Evolutionary conservation across 2,113 vertebrate genomes (phyloP), one percentile per base, ranked within the genome.

Genomic region (Pelusios castaneus): DNA sequence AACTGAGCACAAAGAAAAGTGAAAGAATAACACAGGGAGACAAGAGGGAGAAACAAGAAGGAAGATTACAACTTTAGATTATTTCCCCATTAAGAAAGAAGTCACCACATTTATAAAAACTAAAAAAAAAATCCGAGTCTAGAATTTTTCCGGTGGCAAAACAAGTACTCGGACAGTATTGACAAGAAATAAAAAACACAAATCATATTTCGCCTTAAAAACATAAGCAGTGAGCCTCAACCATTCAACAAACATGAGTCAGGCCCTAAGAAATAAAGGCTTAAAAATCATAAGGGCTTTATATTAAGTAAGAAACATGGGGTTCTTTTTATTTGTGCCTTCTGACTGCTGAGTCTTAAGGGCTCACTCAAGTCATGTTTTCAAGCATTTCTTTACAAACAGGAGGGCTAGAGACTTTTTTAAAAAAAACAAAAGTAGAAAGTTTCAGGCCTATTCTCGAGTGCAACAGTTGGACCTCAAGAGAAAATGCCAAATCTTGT

Each of bases 321-420:
- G 12, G 70, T 31, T 13, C 82, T 83, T 17, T 5, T 56, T 82
- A 34, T 12, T 21, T 0, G 0, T 24, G 4, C 31, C 17, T 80
- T 29, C 38, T 25, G 3, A 70, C 75, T 88, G 58, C 55, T 2
- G 1, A 1, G 70, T 10, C 51, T 29, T 67, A 41, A 70, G 11
- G 49, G 70, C 41, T 78, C 38, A 8, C 29, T 86, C 6, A 41
- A 41, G 70, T 73, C 70, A 73, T 73, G 10, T 73, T 41, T 73
- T 41, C 38, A 41, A 73, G 10, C 38, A 24, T 73, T 73, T 38
- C 21, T 73, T 9, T 21, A 25, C 70, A 73, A 73, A 24, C 70
- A 73, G 4, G 22, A 73, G n/a, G 22, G 21, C 70, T 73, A 73
- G 49, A 51, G 49, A 13, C 49, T 14, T 51, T 12, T 49, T 49